Evolutionary conservation across 2,888 invertebrate genomes (phyloP), one percentile per base, ranked within the genome.

Genomic region (Prosopocoilus inquinatus): DNA sequence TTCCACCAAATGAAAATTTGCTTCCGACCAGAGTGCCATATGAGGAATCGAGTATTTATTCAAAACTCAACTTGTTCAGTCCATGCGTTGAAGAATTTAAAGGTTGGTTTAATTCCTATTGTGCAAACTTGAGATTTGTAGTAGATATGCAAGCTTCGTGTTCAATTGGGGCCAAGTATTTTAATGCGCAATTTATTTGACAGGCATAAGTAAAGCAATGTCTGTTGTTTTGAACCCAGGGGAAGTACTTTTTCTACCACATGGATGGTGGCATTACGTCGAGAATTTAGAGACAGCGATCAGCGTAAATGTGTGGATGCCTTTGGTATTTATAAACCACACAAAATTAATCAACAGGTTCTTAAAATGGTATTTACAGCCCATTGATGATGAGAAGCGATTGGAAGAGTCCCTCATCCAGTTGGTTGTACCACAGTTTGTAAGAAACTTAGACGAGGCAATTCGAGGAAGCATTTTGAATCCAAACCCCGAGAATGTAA

Each of bases 221-320:
- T 68, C 85, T 59, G 83, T 94, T 32, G 82, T 84, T 50, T 76
- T 97, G 47, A 80, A 86, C 44, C 88, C 94, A 8, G 94, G 95
- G 0, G 93, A 97, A 76, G 89, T 94, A 0, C 78, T 98, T 34
- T 84, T 91, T 67, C 90, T 98, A 5, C 97, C 97, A 0, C 83
- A 84, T 58, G 89, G 91, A 58, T 98, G 97, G 96, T 98, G 97
- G 97, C 97, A 97, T 79, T 96, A 90, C 79, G 97, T 96, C 1
- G 91, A 94, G 76, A 94, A 95, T 72, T 90, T 93, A 80, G 79
- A 82, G 2, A 74, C 80, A 35, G 82, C 86, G 46, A 82, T 88
- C 33, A 79, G 85, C 50, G 77, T 88, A 4, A 88, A 88, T 69
- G 79, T 80, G 36, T 88, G 88, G 88, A 74, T 96, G 61, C 90